phyloP scores from a whole-genome alignment of 2,888 invertebrate species.

The Epinotia nisella region DNA sequence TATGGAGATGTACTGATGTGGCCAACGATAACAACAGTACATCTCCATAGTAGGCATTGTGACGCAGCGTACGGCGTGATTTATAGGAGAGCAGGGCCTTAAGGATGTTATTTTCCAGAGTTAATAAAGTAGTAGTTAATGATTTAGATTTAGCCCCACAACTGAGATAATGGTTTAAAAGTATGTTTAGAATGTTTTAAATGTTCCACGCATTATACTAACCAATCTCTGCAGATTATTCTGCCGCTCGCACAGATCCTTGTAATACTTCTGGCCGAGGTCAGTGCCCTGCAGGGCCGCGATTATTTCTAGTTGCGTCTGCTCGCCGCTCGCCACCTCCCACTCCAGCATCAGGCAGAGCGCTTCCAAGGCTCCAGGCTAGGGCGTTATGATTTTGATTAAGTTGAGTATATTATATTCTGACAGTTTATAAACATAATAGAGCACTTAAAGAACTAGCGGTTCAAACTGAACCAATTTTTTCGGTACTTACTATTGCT shows the following conservation, averaged over 20 bases:
- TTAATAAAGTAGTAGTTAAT: too few relatives aligned
- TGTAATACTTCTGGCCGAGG: slow-evolving; percentile 87
- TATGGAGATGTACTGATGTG: too few relatives aligned
- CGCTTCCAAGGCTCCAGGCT: slow-evolving; percentile 87
- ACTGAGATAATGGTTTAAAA: too few relatives aligned
- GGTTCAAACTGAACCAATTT: not conserved
- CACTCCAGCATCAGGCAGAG: slow-evolving; percentile 91
- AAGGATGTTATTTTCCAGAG: too few relatives aligned
- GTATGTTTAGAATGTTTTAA: too few relatives aligned
- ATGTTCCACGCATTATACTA: slow-evolving; percentile 49
- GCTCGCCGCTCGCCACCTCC: slow-evolving; percentile 85
- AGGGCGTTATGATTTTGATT: slow-evolving; percentile 47
- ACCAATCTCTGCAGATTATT: slow-evolving; percentile 90
- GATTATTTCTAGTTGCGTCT: slow-evolving; percentile 88
- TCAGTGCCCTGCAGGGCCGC: slow-evolving; percentile 90
- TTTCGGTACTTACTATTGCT: too few relatives aligned
- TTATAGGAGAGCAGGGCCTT: too few relatives aligned
- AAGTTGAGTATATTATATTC: not conserved
- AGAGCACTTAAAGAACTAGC: not conserved
- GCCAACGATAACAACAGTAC: too few relatives aligned
- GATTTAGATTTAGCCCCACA: too few relatives aligned
- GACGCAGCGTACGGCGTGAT: too few relatives aligned
- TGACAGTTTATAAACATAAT: not conserved
- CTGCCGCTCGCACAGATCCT: slow-evolving; percentile 89
- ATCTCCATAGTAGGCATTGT: too few relatives aligned